A percentile compares a stretch with the other conserved stretches of the same genome.
These are phyloP conservation scores for Acridotheres tristis DNA, from an alignment of 2,797 vertebrate genomes.

Conservation along the genomic window DNA sequence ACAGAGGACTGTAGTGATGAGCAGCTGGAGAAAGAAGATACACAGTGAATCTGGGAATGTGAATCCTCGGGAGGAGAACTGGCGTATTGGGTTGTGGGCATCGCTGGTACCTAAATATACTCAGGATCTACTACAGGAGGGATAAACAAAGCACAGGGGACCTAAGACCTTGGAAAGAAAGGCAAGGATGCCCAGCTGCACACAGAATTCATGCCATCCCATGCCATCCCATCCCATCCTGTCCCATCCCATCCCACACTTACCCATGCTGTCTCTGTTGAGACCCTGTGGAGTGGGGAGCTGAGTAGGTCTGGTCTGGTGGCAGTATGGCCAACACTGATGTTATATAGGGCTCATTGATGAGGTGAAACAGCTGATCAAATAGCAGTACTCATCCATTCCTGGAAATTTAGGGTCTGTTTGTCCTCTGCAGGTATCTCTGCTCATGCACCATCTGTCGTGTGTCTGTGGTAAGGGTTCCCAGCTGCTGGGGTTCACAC, in stretches of 20 bases:
- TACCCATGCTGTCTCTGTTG: not conserved
- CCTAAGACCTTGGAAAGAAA: not conserved
- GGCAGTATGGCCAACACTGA: not conserved
- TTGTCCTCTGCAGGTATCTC: not conserved
- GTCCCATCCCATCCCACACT: not conserved
- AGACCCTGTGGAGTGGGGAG: not conserved
- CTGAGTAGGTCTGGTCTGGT: not conserved
- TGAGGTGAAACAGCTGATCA: not conserved
- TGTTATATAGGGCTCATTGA: not conserved
- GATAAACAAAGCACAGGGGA: not conserved
- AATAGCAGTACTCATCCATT: not conserved
- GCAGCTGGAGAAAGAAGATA: not conserved
- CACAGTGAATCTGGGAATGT: not conserved
- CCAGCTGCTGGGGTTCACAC: not conserved
- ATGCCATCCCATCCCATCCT: not conserved
- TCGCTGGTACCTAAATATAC: not conserved
- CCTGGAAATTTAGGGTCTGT: not conserved
- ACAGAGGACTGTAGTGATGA: not conserved
- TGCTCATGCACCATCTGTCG: not conserved
- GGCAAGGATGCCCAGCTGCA: not conserved
- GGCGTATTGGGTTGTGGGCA: not conserved
- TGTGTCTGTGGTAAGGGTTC: not conserved
- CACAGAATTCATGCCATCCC: not conserved
- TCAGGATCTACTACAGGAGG: not conserved
- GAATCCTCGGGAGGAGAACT: not conserved